phyloP scores from a whole-genome alignment of 2,888 invertebrate genomes.

The Conistra vaccinii region DNA sequence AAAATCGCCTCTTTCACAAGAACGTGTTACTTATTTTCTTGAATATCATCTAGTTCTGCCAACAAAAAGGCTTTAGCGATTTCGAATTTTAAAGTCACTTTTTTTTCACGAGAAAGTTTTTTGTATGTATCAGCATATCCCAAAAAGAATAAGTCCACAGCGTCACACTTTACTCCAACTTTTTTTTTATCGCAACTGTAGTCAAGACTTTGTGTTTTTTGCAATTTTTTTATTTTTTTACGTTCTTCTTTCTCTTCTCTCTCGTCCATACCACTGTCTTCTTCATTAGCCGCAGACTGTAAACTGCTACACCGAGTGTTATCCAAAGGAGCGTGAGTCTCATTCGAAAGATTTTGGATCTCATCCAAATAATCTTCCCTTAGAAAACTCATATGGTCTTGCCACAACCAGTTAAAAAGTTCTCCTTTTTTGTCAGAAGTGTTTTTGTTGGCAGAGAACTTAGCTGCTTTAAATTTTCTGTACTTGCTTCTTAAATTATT shows the following conservation, averaged over 20 bases:
- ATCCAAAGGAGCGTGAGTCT: too few species aligned
- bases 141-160: constrained; percentile 6
- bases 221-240: too few species aligned
- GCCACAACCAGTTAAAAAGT: not conserved
- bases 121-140: constrained; percentile 3
- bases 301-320: not conserved
- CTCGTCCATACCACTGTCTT: not conserved
- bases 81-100: not conserved
- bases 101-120: not conserved
- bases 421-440: not conserved
- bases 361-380: too few species aligned
- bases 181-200: not conserved
- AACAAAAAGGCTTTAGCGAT: constrained; percentile 2
- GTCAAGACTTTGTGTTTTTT: too few species aligned
- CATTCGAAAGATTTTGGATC: not conserved
- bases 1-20: too few species aligned
- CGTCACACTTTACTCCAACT: not conserved
- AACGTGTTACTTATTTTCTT: not conserved
- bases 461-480: not conserved
- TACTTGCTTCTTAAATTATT: not conserved
- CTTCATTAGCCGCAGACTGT: not conserved
- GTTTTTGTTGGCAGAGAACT: not conserved
- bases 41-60: constrained; percentile 1
- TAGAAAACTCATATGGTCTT: not conserved
- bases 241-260: not conserved